Conservation (phyloP, 2,797 vertebrate species). For the Clarias pachynema region DNA sequence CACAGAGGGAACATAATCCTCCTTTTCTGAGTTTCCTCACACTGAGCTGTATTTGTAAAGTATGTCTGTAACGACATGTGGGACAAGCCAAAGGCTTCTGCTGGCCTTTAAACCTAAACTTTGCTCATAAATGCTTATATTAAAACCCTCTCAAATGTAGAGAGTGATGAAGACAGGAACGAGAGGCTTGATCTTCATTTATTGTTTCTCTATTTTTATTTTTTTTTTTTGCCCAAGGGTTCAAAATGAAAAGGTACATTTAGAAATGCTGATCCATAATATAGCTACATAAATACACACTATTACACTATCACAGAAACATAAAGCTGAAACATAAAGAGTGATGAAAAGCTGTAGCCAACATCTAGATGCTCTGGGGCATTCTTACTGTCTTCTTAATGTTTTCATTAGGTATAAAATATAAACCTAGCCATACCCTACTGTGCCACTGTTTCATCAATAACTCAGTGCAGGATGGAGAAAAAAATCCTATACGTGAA, state of each 20-base stretch:
- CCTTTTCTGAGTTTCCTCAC: not conserved
- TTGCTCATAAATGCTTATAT: constrained; percentile 33
- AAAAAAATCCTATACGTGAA: not conserved
- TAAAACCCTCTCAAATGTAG: constrained; percentile 7
- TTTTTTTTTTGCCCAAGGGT: not conserved
- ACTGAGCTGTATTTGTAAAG: constrained; percentile 18
- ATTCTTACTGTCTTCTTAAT: not conserved
- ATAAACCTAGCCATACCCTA: not conserved
- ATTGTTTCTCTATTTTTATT: not conserved
- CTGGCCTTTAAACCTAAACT: constrained; percentile 20
- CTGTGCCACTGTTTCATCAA: not conserved
- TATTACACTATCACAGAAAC: not conserved
- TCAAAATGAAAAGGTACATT: not conserved
- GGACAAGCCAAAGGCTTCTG: constrained; percentile 12
- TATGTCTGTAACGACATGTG: constrained; percentile 20
- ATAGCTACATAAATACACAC: not conserved
- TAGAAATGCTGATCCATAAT: not conserved
- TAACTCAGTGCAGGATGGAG: not conserved
- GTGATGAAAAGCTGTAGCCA: not conserved
- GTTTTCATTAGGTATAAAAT: constrained; percentile 4
- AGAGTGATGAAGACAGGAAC: constrained; percentile 10
- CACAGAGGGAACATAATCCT: constrained; percentile 2
- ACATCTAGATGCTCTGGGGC: not conserved
- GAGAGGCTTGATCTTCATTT: not conserved
- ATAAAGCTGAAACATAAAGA: not conserved